A percentile compares a stretch with the other conserved stretches of the same genome.
These are phyloP conservation scores for Callaeas wilsoni DNA, from an alignment of 2,113 vertebrate genomes.

Conservation along the genomic window DNA sequence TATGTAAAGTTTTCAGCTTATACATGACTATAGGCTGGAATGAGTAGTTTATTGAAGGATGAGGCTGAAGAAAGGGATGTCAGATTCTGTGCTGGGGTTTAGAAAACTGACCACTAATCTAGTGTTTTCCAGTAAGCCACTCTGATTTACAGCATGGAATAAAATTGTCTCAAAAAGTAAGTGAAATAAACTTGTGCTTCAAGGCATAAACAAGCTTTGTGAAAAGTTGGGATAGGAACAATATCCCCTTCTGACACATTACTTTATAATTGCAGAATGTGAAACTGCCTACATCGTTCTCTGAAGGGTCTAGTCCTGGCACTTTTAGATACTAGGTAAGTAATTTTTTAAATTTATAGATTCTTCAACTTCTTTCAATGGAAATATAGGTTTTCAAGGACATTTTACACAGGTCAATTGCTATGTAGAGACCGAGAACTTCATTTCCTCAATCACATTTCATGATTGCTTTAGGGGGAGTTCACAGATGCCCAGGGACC, in stretches of 20 bases:
- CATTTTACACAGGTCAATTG: not conserved
- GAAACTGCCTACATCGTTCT: not conserved
- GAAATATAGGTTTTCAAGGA: not conserved
- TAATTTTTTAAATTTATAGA: conserved; percentile 9
- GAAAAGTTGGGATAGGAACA: not conserved
- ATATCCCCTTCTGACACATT: not conserved
- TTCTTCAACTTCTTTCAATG: not conserved
- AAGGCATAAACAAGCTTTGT: not conserved
- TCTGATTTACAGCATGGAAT: not conserved
- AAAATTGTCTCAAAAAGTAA: not conserved
- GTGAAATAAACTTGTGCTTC: not conserved
- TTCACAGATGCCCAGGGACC: not conserved
- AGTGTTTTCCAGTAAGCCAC: not conserved
- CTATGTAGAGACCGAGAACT: not conserved
- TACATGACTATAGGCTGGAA: not conserved
- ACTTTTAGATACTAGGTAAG: not conserved
- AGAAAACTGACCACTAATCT: not conserved
- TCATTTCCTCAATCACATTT: conserved; percentile 13
- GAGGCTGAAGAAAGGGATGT: not conserved
- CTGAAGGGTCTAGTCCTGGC: not conserved
- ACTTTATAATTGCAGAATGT: not conserved
- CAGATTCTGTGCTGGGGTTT: not conserved
- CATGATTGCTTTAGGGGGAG: not conserved
- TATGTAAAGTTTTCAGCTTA: not conserved
- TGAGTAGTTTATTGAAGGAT: not conserved